phyloP scores from a whole-genome alignment of 2,888 invertebrate genomes.

The Drosophila anceps region DNA sequence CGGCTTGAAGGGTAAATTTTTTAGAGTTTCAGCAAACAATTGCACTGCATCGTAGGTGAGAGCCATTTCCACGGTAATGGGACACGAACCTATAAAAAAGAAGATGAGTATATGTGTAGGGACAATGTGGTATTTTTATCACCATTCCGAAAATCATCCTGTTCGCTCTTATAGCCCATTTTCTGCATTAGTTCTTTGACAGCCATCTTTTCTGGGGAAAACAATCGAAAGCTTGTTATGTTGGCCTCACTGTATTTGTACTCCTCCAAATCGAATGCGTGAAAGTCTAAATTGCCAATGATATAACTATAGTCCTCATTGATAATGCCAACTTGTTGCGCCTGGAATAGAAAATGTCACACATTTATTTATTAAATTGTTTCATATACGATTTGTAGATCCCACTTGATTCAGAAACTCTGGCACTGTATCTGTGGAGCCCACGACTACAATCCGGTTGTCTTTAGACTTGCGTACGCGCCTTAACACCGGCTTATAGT shows the following conservation, averaged over 20 bases:
- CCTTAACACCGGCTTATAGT: constrained; percentile 89
- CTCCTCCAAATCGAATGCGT: constrained; percentile 88
- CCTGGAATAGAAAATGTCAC: constrained; percentile 85
- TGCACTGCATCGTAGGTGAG: constrained; percentile 94
- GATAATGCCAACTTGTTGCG: constrained; percentile 98
- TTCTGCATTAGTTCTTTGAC: constrained; percentile 84
- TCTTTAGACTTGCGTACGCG: constrained; percentile 89
- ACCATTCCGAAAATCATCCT: constrained; percentile 79
- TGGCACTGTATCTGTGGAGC: constrained; percentile 87
- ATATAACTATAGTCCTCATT: constrained; percentile 95
- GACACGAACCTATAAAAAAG: constrained; percentile 79
- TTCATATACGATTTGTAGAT: neutral
- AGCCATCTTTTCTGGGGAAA: constrained; percentile 87
- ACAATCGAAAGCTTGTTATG: constrained; percentile 90
- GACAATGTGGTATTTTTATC: neutral
- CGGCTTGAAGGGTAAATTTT: constrained; percentile 87
- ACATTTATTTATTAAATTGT: neutral
- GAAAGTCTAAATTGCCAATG: constrained; percentile 92
- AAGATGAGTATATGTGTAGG: neutral
- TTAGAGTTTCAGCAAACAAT: constrained; percentile 91
- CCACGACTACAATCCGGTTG: constrained; percentile 90
- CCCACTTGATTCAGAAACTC: constrained; percentile 86
- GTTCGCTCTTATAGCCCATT: constrained; percentile 65
- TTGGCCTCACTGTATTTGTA: constrained; percentile 93
- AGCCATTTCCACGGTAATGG: constrained; percentile 89